These are phyloP conservation scores for Thaumatotibia leucotreta DNA, from an alignment of 1,140 invertebrate species.

Conservation along the genomic window DNA sequence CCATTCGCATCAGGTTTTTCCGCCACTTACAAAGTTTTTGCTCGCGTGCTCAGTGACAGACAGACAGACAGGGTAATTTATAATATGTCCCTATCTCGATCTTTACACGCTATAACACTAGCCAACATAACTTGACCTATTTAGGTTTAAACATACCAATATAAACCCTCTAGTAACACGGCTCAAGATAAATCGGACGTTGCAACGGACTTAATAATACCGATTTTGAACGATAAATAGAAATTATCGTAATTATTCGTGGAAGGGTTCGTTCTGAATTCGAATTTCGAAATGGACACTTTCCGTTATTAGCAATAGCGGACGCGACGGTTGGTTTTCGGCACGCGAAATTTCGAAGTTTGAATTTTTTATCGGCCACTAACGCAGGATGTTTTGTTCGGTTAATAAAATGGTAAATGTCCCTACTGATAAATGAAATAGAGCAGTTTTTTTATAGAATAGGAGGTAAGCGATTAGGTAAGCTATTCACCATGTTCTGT, in stretches of 20 bases:
- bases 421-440: not conserved
- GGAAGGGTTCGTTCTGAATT: constrained; percentile 11
- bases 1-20: constrained; percentile 16
- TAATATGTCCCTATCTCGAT: constrained; percentile 69
- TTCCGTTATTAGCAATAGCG: not conserved
- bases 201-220: constrained; percentile 12
- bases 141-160: not conserved
- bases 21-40: constrained; percentile 50
- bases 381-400: too few relatives aligned
- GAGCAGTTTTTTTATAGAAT: too few relatives aligned
- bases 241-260: constrained; percentile 12
- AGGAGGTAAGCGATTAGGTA: too few relatives aligned
- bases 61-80: constrained; percentile 62
- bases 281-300: not conserved
- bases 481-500: too few relatives aligned
- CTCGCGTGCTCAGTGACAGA: constrained; percentile 50
- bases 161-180: not conserved
- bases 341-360: not conserved
- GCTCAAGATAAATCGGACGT: not conserved
- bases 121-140: constrained; percentile 36
- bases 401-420: too few relatives aligned
- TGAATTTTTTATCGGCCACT: not conserved
- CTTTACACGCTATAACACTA: constrained; percentile 47
- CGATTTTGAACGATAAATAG: constrained; percentile 11
- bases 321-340: not conserved